phyloP scores from a whole-genome alignment of 2,797 vertebrate species.

The Hypotaenidia philippensis region DNA sequence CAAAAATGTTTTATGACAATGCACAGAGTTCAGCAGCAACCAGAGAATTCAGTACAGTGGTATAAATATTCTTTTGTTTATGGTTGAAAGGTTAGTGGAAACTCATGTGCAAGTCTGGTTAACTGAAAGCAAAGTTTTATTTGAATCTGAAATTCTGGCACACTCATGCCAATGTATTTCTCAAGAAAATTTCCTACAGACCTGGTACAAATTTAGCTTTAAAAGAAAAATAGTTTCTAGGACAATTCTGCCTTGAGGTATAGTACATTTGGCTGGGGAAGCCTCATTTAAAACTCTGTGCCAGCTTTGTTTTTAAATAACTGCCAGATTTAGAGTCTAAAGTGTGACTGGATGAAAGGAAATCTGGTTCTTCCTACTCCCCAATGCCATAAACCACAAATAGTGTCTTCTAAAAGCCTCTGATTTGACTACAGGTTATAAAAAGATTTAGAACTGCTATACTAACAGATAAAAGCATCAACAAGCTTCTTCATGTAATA shows the following conservation, averaged over 20 bases:
- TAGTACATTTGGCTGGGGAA: neutral
- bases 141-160: neutral
- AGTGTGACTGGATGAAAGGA: neutral
- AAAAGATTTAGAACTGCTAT: neutral
- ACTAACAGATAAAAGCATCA: neutral
- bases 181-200: neutral
- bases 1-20: neutral
- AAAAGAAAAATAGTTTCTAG: neutral
- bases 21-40: neutral
- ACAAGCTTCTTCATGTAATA: neutral
- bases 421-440: neutral
- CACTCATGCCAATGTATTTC: neutral
- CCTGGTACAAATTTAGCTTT: neutral
- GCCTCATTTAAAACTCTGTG: neutral
- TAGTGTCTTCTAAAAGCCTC: neutral
- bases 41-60: neutral
- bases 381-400: neutral
- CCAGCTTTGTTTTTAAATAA: slow-evolving; percentile 36
- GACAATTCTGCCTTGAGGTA: slow-evolving; percentile 23
- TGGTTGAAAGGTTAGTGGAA: neutral
- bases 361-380: neutral
- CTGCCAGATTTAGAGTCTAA: neutral
- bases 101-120: rapidly evolving
- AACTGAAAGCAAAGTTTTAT: neutral
- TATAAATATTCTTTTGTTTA: neutral